Evolutionary conservation across 2,797 vertebrate species (phyloP).

Genomic region (Oreonectes daqikongensis): DNA sequence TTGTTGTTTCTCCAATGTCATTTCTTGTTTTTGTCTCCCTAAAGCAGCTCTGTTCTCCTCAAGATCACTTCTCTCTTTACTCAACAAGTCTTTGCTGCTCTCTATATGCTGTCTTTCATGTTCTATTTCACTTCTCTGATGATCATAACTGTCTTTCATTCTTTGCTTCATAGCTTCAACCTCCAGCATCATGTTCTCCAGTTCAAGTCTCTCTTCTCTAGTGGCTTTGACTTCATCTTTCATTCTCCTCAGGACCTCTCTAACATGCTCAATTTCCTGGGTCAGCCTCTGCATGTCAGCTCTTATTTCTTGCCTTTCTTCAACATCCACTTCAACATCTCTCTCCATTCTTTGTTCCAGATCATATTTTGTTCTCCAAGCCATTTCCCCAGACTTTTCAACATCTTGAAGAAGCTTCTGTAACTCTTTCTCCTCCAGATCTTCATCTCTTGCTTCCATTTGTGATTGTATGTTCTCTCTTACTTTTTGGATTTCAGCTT

Average conservation of each 20-base stretch:
- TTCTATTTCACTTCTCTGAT: slow-evolving; percentile 28
- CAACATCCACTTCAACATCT: slow-evolving; percentile 18
- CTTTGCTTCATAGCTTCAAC: slow-evolving; percentile 7
- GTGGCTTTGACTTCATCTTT: slow-evolving; percentile 27
- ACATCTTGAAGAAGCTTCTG: slow-evolving; percentile 33
- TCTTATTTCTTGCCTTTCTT: slow-evolving; percentile 27
- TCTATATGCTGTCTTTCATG: slow-evolving; percentile 10
- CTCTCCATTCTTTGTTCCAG: slow-evolving; percentile 20
- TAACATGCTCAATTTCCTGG: slow-evolving; percentile 35
- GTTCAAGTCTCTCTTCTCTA: slow-evolving; percentile 13
- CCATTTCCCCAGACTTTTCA: slow-evolving; percentile 6
- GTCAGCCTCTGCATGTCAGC: slow-evolving; percentile 35
- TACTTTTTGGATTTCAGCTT: slow-evolving; percentile 8
- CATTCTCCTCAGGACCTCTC: slow-evolving; percentile 17
- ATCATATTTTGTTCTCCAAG: background rate
- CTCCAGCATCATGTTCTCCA: slow-evolving; percentile 23
- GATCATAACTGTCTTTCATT: slow-evolving; percentile 18
- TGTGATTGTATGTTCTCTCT: background rate
- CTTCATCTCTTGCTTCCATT: background rate
- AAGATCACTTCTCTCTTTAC: slow-evolving; percentile 13
- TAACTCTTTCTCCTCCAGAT: slow-evolving; percentile 20
- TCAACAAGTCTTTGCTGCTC: background rate
- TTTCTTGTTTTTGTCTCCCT: too few relatives aligned
- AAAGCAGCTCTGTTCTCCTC: too few relatives aligned
- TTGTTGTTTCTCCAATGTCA: too few relatives aligned